Evolutionary conservation across 1,140 invertebrate genomes (phyloP), one percentile per base, ranked within the genome.

Genomic region (Brachionus plicatilis): DNA sequence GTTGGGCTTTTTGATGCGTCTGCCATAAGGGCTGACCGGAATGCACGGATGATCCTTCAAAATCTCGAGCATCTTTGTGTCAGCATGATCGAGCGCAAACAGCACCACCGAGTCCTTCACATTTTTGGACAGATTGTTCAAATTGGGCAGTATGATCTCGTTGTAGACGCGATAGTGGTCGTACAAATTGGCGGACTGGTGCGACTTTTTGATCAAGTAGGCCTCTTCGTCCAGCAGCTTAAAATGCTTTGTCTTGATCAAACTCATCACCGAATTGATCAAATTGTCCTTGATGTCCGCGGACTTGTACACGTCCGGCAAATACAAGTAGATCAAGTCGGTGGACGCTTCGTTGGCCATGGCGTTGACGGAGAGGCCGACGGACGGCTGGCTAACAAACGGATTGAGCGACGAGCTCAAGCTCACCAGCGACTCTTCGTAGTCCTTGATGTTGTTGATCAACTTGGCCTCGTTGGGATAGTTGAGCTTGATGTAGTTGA

Each of bases 161-260:
- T 84, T 76, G 41, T 84, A 84, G 14, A 72, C 47, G 8, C 83
- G 27, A 76, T 84, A 84, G 27, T 84, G 83, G 53, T 84, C 83
- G 14, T 75, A 75, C 14, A 75, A 41, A 29, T 82, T 82, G 8
- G 24, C 4, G 20, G 9, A 43, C 4, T 41, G 53, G 14, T 43
- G 33, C 1, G 79, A 43, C 24, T 68, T 60, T 47, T 82, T 60
- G 12, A 82, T 76, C 53, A 82, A 82, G 17, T 82, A 82, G 53
- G 79, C 50, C 3, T 82, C 53, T 82, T 82, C 79, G 53, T 82
- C 79, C 20, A 82, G 17, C 2, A 82, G 12, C 14, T 82, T 82
- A 24, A 82, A 43, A 11, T 60, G 79, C 20, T 82, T 60, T 41
- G 53, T 82, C 12, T 82, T 82, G 3, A 82, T 68, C 43, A 82